A percentile compares a stretch with the other conserved stretches of the same genome.
phyloP scores from a whole-genome alignment of 2,113 vertebrate genomes.

The Arenaria interpres region DNA sequence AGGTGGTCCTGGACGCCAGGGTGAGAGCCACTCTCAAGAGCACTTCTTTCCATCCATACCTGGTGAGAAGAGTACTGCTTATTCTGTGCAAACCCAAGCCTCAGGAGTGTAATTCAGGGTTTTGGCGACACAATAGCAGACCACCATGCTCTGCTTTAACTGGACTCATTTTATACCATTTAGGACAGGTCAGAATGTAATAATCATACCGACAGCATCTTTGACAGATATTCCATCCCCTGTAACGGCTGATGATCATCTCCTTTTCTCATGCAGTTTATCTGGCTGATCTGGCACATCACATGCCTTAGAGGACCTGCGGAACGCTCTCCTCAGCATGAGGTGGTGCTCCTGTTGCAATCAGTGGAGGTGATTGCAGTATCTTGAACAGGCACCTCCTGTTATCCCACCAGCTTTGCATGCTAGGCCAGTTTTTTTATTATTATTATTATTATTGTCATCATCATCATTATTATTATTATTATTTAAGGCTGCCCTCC shows the following conservation, averaged over 20 bases:
- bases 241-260: not conserved
- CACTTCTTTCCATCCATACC: not conserved
- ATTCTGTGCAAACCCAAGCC: not conserved
- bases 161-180: not conserved
- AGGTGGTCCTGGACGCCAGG: not conserved
- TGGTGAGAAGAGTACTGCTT: not conserved
- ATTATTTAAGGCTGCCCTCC: not conserved
- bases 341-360: not conserved
- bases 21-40: not conserved
- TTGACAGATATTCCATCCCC: not conserved
- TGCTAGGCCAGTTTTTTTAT: not conserved
- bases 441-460: not conserved
- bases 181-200: not conserved
- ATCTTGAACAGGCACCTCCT: not conserved
- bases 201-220: not conserved
- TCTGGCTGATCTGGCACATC: not conserved
- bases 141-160: not conserved
- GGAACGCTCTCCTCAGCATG: not conserved
- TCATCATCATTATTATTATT: not conserved
- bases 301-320: not conserved
- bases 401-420: not conserved
- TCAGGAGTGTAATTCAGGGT: not conserved
- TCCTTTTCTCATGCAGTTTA: not conserved
- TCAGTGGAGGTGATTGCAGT: not conserved
- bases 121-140: not conserved